phyloP scores from a whole-genome alignment of 2,113 vertebrate genomes.

The Acanthisitta chloris region DNA sequence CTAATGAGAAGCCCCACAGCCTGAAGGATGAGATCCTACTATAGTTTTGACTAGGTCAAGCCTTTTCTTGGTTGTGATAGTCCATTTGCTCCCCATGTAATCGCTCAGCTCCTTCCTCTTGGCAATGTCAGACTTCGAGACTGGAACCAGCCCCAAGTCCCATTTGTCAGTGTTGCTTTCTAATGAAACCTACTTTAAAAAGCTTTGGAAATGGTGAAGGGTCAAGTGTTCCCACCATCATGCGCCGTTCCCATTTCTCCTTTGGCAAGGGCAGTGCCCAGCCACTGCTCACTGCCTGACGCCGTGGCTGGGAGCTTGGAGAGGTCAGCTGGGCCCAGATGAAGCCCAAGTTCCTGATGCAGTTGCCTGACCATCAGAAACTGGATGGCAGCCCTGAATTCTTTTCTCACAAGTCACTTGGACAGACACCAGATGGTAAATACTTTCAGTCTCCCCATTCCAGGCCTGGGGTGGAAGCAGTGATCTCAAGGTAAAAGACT shows the following conservation, averaged over 20 bases:
- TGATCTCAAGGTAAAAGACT: constrained; percentile 44
- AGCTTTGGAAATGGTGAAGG: background rate
- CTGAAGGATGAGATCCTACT: background rate
- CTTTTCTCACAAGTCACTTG: constrained; percentile 64
- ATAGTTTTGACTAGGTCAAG: background rate
- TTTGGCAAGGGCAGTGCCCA: background rate
- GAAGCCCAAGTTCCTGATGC: background rate
- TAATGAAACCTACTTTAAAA: background rate
- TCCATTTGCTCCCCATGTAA: background rate
- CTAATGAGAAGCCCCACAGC: background rate
- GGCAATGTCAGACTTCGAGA: background rate
- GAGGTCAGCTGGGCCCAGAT: constrained; percentile 1
- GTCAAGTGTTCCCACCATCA: background rate
- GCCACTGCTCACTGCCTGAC: fast-evolving
- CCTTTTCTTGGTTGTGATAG: background rate
- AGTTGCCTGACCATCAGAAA: constrained; percentile 43
- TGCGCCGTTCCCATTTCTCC: background rate
- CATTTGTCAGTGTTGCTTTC: background rate
- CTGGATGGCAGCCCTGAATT: constrained; percentile 61
- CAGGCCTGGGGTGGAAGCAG: background rate
- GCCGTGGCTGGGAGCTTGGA: background rate
- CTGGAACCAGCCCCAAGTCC: background rate
- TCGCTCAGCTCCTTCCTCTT: background rate
- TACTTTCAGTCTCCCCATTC: constrained; percentile 50
- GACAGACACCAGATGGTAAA: constrained; percentile 53